phyloP scores from a whole-genome alignment of 2,888 invertebrate species.

The Aphidoletes aphidimyza region DNA sequence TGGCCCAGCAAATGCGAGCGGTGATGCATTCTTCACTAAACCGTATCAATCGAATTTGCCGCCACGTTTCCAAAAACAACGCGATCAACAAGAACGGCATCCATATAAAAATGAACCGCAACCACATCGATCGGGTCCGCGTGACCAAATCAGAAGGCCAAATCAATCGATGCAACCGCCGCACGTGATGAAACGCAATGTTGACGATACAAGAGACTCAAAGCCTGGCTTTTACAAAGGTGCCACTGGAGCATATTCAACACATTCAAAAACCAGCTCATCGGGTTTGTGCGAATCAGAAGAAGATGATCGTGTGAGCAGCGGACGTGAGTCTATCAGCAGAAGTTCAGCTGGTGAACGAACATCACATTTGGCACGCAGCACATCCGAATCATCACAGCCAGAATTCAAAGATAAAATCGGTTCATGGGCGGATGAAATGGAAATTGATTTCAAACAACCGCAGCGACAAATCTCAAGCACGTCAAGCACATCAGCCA shows the following conservation, averaged over 20 bases:
- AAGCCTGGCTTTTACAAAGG: not conserved
- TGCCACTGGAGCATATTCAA: not conserved
- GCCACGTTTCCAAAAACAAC: slow-evolving; percentile 85
- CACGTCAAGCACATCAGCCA: not conserved
- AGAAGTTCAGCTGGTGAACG: slow-evolving; percentile 58
- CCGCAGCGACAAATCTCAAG: slow-evolving; percentile 60
- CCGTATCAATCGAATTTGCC: slow-evolving; percentile 86
- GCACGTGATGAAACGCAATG: slow-evolving; percentile 57
- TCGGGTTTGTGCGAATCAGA: slow-evolving; percentile 59
- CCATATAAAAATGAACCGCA: slow-evolving; percentile 48
- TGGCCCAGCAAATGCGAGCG: slow-evolving; percentile 61
- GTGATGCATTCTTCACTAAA: slow-evolving; percentile 70
- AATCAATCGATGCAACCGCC: slow-evolving; percentile 57
- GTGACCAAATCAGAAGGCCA: slow-evolving; percentile 60
- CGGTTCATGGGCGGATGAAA: slow-evolving; percentile 68
- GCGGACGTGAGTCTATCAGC: slow-evolving; percentile 59
- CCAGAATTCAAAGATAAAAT: slow-evolving; percentile 58
- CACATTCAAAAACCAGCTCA: slow-evolving; percentile 10
- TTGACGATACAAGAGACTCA: slow-evolving; percentile 27
- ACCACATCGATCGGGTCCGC: slow-evolving; percentile 5
- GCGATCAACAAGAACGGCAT: slow-evolving; percentile 69
- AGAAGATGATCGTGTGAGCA: slow-evolving; percentile 60
- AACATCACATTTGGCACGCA: slow-evolving; percentile 63
- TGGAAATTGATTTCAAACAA: slow-evolving; percentile 62
- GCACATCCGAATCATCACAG: slow-evolving; percentile 67